phyloP scores from a whole-genome alignment of 2,888 invertebrate species.

The Xestia c-nigrum region DNA sequence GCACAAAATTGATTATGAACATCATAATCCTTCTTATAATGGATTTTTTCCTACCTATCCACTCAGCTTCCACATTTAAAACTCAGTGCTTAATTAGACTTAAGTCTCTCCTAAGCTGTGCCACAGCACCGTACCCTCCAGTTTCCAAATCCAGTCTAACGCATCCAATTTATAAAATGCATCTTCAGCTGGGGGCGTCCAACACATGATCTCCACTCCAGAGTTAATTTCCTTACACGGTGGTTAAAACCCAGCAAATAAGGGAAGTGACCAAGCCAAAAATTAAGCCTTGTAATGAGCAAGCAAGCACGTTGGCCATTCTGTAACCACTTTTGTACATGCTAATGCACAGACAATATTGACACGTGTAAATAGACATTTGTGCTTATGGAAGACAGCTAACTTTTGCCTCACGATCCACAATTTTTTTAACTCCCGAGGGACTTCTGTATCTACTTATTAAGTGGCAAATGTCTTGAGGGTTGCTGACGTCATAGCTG shows the following conservation, averaged over 20 bases:
- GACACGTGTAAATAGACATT: background rate
- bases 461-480: conserved; percentile 18
- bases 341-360: background rate
- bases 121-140: background rate
- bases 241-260: background rate
- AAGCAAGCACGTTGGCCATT: background rate
- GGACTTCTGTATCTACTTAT: conserved; percentile 32
- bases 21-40: background rate
- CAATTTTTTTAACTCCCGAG: background rate
- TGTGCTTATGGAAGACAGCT: background rate
- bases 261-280: background rate
- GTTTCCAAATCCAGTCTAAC: background rate
- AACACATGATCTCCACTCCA: background rate
- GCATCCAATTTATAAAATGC: background rate
- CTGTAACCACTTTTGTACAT: background rate
- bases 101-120: background rate
- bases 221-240: background rate
- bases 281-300: background rate
- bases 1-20: background rate
- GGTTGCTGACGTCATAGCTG: conserved; percentile 56
- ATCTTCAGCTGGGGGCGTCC: background rate
- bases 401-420: background rate
- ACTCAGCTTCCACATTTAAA: background rate
- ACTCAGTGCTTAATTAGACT: background rate
- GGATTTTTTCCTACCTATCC: background rate